Evolutionary conservation across 2,113 vertebrate genomes (phyloP).

Genomic region (Festucalex cinctus): DNA sequence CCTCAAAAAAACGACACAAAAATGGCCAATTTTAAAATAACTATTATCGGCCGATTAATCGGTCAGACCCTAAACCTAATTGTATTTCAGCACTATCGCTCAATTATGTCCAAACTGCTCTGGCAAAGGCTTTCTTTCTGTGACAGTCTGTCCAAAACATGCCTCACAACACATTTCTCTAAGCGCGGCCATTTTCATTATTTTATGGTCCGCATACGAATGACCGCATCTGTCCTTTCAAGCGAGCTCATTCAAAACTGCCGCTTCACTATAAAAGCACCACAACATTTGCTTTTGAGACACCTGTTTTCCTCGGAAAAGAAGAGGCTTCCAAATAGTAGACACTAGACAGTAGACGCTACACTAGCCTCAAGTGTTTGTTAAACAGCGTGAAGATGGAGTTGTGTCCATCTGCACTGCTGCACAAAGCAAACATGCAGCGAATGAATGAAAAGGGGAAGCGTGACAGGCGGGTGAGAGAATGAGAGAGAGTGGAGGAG

Average conservation of each 20-base stretch:
- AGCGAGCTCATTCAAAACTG: not conserved
- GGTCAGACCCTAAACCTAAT: too few relatives aligned
- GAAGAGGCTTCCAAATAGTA: not conserved
- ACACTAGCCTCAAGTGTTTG: not conserved
- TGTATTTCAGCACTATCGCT: not conserved
- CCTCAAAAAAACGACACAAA: too few relatives aligned
- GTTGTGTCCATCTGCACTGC: conserved; percentile 5
- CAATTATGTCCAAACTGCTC: not conserved
- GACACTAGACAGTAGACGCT: not conserved
- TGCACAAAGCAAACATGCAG: conserved; percentile 16
- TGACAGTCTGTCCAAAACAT: not conserved
- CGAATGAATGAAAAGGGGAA: conserved; percentile 3
- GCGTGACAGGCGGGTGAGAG: conserved; percentile 1
- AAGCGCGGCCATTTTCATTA: not conserved
- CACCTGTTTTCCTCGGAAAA: not conserved
- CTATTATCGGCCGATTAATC: too few relatives aligned
- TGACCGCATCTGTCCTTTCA: not conserved
- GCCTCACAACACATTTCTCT: not conserved
- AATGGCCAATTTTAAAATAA: too few relatives aligned
- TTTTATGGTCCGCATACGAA: not conserved
- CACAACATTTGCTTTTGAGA: not conserved
- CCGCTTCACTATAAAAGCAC: not conserved
- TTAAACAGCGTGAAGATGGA: conserved; percentile 12
- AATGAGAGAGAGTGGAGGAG: conserved; percentile 10
- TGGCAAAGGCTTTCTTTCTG: not conserved